These are phyloP conservation scores for Rosalia funebris DNA, from an alignment of 2,888 invertebrate species.

Conservation along the genomic window DNA sequence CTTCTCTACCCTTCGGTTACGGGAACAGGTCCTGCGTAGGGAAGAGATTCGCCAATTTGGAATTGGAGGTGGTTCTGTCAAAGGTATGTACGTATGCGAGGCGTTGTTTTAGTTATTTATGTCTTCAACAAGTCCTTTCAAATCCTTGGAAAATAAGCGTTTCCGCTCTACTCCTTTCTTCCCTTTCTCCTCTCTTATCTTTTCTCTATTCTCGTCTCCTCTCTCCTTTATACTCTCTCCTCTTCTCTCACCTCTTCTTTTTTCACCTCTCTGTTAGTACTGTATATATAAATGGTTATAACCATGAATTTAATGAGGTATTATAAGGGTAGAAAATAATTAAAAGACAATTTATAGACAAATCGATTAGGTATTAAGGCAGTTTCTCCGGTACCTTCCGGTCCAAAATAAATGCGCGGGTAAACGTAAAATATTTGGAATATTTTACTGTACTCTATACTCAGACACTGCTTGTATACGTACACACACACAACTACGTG, in stretches of 20 bases:
- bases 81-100: constrained; percentile 44
- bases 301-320: too few relatives aligned
- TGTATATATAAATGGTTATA: not conserved
- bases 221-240: not conserved
- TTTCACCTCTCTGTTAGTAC: not conserved
- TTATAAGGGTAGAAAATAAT: too few relatives aligned
- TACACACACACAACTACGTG: too few relatives aligned
- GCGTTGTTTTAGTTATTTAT: not conserved
- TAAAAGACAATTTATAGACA: too few relatives aligned
- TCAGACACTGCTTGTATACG: too few relatives aligned
- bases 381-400: too few relatives aligned
- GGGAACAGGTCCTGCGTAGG: constrained; percentile 77
- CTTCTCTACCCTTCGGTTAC: constrained; percentile 74
- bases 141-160: not conserved
- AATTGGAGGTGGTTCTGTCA: constrained; percentile 52
- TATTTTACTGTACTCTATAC: too few relatives aligned
- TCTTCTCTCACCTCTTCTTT: not conserved
- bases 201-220: not conserved
- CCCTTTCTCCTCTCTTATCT: not conserved
- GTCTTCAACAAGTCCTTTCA: not conserved
- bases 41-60: constrained; percentile 76
- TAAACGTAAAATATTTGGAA: too few relatives aligned
- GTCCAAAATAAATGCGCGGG: too few relatives aligned
- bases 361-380: too few relatives aligned
- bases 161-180: not conserved